Conservation (phyloP, 2,888 invertebrate genomes). For the Tetramorium bicarinatum region DNA sequence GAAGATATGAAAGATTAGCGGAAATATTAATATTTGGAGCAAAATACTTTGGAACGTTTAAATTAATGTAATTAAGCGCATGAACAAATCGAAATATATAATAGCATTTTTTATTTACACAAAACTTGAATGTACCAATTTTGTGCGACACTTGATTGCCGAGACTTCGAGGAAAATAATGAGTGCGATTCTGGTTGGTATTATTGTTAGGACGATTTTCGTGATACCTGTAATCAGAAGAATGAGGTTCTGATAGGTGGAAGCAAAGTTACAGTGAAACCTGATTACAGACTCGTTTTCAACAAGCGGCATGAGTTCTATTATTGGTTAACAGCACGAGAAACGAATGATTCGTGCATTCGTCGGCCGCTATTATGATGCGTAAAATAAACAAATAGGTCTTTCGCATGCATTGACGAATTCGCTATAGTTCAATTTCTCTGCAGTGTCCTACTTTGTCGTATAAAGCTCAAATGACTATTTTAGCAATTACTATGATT, state of each 20-base stretch:
- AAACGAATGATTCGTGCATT: slow-evolving; percentile 49
- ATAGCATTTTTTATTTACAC: slow-evolving; percentile 10
- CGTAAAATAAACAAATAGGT: slow-evolving; percentile 54
- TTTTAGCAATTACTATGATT: background rate
- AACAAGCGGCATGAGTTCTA: slow-evolving; percentile 54
- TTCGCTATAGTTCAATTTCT: slow-evolving; percentile 12
- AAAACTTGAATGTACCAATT: background rate
- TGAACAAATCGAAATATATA: background rate
- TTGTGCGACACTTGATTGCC: slow-evolving; percentile 44
- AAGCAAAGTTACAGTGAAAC: slow-evolving; percentile 60
- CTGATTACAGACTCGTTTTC: slow-evolving; percentile 51
- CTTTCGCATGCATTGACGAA: slow-evolving; percentile 33
- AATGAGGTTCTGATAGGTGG: slow-evolving; percentile 54
- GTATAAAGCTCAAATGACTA: background rate
- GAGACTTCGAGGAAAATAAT: slow-evolving; percentile 13
- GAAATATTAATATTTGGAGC: background rate
- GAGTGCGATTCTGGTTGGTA: slow-evolving; percentile 20
- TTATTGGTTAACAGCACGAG: slow-evolving; percentile 49
- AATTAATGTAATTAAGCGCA: background rate
- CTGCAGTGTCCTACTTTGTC: slow-evolving; percentile 46
- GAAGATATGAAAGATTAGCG: background rate
- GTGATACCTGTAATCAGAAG: slow-evolving; percentile 60
- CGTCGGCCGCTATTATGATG: slow-evolving; percentile 40
- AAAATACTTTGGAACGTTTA: background rate
- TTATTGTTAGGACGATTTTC: slow-evolving; percentile 44